Evolutionary conservation across 1,140 invertebrate species (phyloP), one percentile per base, ranked within the genome.

Genomic region (Pseudomyrmex pallidus): DNA sequence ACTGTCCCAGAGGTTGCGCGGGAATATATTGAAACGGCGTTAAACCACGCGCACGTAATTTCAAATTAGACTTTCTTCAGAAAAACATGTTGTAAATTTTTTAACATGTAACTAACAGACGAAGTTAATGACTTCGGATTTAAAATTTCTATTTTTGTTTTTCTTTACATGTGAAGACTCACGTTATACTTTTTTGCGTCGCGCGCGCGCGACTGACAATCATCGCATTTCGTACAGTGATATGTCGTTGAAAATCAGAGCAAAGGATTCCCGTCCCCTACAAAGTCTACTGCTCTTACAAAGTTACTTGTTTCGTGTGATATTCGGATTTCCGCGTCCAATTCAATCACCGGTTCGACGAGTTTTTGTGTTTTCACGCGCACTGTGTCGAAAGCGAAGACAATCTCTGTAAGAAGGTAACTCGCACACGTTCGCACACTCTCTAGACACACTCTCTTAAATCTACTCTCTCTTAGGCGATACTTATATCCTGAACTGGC

Each of bases 401-500:
- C 35, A 35, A 77, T 77, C 48, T 25, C 25, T 35, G 64, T 17
- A 17, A 44, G 48, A 50, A 17, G 48, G 20, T 44, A 50, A 50
- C 46, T 72, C 76, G 44, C 35, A 35, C 44, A 80, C 35, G 22
- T 66, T 84, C 82, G 48, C 74, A 82, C 74, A 80, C 62, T 62
- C 73, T 84, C 13, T 48, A 12, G 20, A 54, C 74, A 66, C 25
- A 67, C 48, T 50, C 48, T 50, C 68, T 86, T 64, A 74, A 46
- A 87, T 12, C 62, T 87, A 87, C 82, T 35, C 35, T 35, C 35
- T 7, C 35, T 59, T 87, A 87, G 86, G 85, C 85, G 68, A 68
- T 87, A 87, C 83, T 80, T 80, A 80, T 68, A 67, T 70, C 56
- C 82, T 85, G 85, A 87, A 88, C 87, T 88, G 87, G 87, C 86